Evolutionary conservation across 2,113 vertebrate species (phyloP), one percentile per base, ranked within the genome.

Genomic region (Hippocampus guttulatus): DNA sequence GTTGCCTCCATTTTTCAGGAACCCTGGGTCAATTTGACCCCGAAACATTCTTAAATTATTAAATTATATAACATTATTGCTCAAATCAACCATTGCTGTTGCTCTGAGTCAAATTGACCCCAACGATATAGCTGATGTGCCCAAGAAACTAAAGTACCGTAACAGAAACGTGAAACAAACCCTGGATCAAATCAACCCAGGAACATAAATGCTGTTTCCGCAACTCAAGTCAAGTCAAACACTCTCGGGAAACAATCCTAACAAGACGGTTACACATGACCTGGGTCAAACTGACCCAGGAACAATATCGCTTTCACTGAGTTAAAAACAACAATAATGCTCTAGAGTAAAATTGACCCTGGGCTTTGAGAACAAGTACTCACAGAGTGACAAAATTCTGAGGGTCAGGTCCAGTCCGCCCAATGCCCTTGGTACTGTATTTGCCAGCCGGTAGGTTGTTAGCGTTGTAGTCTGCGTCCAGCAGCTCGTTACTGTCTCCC

Each of bases 371-470:
- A 62, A 18, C 27, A 15, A 45, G 3, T 67, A 93, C 95, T 93
- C 30, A 96, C 95, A 95, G 85, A 1, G 71, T 84, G 71, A 89
- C 30, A 4, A 72, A 74, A 79, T 90, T 90, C 16, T 78, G 62
- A 5, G 93, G 91, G 79, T 88, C 87, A 0, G 95, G 94, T 18
- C 88, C 92, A 9, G 91, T 93, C 85, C 89, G 92, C n/a, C 95
- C 95, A n/a, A 96, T 57, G 3, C 95, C 95, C 74, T 95, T 97
- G 68, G 92, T 96, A 81, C 95, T 95, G 78, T 95, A 91, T 81
- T 96, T 96, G 21, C 92, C 91, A 12, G 85, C 45, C 1, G 92
- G 93, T 49, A 95, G 86, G 8, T 80, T 87, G 70, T 84, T 80
- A 8, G 95, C 95, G 25, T 93, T 87, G 18, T 92, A 93, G 81